A percentile compares a stretch with the other conserved stretches of the same genome.
Evolutionary conservation across 2,888 invertebrate species (phyloP).

Genomic region (Melanotus villosus): DNA sequence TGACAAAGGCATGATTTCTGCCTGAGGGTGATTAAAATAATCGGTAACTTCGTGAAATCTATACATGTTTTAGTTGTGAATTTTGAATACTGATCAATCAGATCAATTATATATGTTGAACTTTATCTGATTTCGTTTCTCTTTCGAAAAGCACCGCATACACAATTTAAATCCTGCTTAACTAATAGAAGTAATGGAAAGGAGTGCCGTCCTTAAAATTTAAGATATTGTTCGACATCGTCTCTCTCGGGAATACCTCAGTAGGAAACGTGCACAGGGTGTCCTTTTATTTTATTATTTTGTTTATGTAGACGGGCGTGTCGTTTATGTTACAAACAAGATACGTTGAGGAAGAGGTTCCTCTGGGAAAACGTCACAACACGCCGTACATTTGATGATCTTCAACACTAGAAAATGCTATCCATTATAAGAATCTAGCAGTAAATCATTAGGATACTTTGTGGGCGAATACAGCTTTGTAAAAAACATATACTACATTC

Average conservation of each 20-base stretch:
- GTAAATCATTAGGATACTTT: neutral
- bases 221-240: neutral
- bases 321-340: neutral
- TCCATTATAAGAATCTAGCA: neutral
- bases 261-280: neutral
- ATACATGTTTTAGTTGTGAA: no score
- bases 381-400: neutral
- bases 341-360: neutral
- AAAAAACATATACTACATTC: no score
- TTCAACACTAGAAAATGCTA: neutral
- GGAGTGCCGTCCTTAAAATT: neutral
- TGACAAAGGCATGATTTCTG: no score
- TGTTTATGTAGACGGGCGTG: neutral
- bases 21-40: no score
- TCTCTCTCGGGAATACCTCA: neutral
- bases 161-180: no score
- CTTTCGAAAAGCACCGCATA: no score
- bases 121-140: no score
- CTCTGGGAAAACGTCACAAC: neutral
- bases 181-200: no score
- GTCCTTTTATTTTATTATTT: conserved; percentile 1
- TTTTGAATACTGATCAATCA: no score
- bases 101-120: no score
- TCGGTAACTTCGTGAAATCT: no score
- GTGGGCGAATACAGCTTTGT: no score